Evolutionary conservation across 1,140 invertebrate genomes (phyloP).

Genomic region (Drosophila erecta): DNA sequence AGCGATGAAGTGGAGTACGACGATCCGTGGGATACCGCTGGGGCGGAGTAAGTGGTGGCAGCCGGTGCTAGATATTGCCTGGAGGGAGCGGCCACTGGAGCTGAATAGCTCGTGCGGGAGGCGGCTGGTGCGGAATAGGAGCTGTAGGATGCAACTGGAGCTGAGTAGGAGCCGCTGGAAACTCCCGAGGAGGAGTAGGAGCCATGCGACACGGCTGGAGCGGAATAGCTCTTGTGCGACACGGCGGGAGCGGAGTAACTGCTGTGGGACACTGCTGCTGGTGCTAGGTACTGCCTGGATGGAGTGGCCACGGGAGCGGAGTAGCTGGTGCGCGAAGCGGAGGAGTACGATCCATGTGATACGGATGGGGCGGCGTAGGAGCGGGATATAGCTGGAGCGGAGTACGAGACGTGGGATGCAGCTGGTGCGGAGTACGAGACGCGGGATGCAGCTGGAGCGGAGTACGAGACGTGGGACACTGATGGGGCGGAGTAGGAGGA

Average conservation of each 20-base stretch:
- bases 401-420: constrained; percentile 18
- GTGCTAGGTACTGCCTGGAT: constrained; percentile 46
- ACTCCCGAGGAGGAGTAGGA: constrained; percentile 20
- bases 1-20: not conserved
- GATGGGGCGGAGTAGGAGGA: constrained; percentile 18
- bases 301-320: constrained; percentile 39
- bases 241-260: constrained; percentile 29
- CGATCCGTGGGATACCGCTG: not conserved
- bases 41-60: constrained; percentile 3
- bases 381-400: constrained; percentile 5
- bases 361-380: constrained; percentile 2
- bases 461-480: not conserved
- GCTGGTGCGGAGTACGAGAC: constrained; percentile 12
- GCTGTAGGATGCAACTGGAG: constrained; percentile 14
- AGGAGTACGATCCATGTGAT: not conserved
- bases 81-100: constrained; percentile 40
- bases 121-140: constrained; percentile 18
- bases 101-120: constrained; percentile 28
- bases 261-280: constrained; percentile 26
- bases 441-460: constrained; percentile 4
- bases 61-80: constrained; percentile 51
- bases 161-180: constrained; percentile 8
- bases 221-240: constrained; percentile 21
- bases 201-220: constrained; percentile 22
- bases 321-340: constrained; percentile 22